phyloP scores from a whole-genome alignment of 2,797 vertebrate species.

The Rhynchonycteris naso region DNA sequence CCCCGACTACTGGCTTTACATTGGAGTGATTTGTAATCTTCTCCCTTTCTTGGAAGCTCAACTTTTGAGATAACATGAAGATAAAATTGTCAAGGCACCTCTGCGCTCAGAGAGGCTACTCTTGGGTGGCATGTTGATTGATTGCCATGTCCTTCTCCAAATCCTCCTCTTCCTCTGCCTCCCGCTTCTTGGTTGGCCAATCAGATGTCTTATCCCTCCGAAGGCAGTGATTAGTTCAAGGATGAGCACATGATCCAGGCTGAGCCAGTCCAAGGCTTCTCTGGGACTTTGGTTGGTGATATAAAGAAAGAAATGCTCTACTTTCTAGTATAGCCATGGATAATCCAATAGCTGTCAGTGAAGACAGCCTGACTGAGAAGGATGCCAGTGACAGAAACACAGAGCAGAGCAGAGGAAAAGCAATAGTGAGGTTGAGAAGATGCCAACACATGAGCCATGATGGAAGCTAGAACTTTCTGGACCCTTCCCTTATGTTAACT shows the following conservation, averaged over 20 bases:
- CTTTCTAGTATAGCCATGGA: not conserved
- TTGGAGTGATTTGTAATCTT: not conserved
- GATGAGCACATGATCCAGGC: not conserved
- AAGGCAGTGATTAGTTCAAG: not conserved
- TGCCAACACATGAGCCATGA: accelerated
- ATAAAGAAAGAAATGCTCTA: not conserved
- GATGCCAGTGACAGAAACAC: not conserved
- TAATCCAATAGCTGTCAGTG: not conserved
- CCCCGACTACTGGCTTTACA: no score
- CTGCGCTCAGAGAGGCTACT: not conserved
- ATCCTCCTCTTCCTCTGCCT: not conserved
- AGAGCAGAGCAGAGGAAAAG: not conserved
- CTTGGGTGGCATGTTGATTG: not conserved
- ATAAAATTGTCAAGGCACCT: not conserved
- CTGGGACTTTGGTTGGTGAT: not conserved
- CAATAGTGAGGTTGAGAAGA: not conserved
- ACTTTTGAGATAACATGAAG: not conserved
- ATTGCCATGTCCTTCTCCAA: not conserved
- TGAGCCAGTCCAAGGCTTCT: not conserved
- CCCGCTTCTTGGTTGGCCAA: not conserved
- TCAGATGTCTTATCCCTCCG: not conserved
- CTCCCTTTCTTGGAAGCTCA: not conserved
- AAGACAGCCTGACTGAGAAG: not conserved
- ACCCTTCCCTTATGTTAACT: not conserved
- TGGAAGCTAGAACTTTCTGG: not conserved